Evolutionary conservation across 23 tunicate genomes (phyloP).

Genomic region (Styela plicata): DNA sequence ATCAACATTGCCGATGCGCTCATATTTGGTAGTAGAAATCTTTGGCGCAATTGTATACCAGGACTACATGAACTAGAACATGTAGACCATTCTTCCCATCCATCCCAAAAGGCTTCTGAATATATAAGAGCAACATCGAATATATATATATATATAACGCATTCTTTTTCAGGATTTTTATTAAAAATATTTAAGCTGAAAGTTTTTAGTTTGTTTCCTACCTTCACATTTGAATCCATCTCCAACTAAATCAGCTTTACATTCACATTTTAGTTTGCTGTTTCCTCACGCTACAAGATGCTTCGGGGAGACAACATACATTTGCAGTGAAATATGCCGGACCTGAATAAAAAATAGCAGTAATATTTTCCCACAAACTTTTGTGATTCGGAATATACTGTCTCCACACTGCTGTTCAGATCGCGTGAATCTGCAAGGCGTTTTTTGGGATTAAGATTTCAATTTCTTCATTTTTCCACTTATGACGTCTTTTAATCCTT

Average conservation of each 20-base stretch:
- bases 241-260: neutral
- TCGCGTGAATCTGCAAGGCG: no score
- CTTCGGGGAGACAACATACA: neutral
- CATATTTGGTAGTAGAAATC: neutral
- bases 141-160: neutral
- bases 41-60: neutral
- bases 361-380: no score
- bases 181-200: no score
- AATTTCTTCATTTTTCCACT: no score
- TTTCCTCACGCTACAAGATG: neutral
- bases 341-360: neutral
- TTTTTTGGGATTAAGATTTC: no score
- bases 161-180: neutral
- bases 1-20: neutral
- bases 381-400: no score
- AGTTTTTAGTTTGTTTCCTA: no score
- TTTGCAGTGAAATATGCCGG: neutral
- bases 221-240: neutral
- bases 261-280: neutral
- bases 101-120: neutral
- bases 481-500: no score
- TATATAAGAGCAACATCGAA: neutral
- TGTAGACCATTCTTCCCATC: neutral
- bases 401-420: no score
- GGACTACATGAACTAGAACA: neutral